Evolutionary conservation across 1,140 invertebrate species (phyloP).

Genomic region (Brachionus rubens): DNA sequence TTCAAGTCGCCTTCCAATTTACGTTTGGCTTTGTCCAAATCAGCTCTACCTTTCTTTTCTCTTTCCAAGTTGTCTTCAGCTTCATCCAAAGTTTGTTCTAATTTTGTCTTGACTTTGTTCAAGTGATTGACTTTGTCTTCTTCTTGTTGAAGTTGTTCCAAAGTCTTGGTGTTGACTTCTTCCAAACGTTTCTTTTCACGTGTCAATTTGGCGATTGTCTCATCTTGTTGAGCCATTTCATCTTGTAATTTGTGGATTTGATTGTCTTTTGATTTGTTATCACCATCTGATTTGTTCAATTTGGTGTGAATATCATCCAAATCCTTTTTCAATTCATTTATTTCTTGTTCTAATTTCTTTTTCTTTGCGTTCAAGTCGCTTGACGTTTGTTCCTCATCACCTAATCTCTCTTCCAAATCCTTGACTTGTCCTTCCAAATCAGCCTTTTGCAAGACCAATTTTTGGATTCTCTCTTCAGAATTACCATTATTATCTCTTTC

Average conservation of each 20-base stretch:
- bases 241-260: slow-evolving; percentile 84
- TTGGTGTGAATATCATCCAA: slow-evolving; percentile 88
- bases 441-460: slow-evolving; percentile 88
- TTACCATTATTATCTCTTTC: slow-evolving; percentile 74
- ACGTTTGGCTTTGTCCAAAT: slow-evolving; percentile 93
- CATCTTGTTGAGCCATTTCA: slow-evolving; percentile 97
- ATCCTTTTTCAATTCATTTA: slow-evolving; percentile 88
- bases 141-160: slow-evolving; percentile 89
- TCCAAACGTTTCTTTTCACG: slow-evolving; percentile 97
- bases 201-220: slow-evolving; percentile 97
- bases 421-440: slow-evolving; percentile 92
- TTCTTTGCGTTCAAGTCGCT: slow-evolving; percentile 84
- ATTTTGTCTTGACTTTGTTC: slow-evolving; percentile 95
- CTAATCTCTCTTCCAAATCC: slow-evolving; percentile 90
- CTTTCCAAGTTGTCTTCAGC: slow-evolving; percentile 93
- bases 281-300: slow-evolving; percentile 79
- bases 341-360: slow-evolving; percentile 92
- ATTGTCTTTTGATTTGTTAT: slow-evolving; percentile 96
- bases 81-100: slow-evolving; percentile 95
- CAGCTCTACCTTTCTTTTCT: slow-evolving; percentile 94
- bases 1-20: slow-evolving; percentile 92
- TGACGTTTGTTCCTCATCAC: slow-evolving; percentile 89
- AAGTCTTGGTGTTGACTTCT: slow-evolving; percentile 88
- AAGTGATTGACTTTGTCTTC: slow-evolving; percentile 99
- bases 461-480: slow-evolving; percentile 83